phyloP scores from a whole-genome alignment of 2,797 vertebrate genomes.

The Sphenodon punctatus region DNA sequence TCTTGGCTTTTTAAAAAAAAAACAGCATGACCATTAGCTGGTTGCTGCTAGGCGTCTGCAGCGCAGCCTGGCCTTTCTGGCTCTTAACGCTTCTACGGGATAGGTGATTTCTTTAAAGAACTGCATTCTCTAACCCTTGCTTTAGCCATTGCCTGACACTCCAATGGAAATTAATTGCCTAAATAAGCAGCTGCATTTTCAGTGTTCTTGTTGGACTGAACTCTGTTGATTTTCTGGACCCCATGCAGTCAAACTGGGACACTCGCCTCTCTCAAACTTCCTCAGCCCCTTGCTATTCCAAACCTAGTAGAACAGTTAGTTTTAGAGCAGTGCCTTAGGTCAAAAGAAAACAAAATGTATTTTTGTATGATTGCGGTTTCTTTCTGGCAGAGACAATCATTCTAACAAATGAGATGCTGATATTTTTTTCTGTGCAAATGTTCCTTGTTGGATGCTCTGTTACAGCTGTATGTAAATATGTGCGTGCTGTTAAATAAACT shows the following conservation, averaged over 20 bases:
- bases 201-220: neutral
- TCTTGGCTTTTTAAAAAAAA: slow-evolving; percentile 42
- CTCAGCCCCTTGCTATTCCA: slow-evolving; percentile 26
- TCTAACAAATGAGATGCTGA: slow-evolving; percentile 75
- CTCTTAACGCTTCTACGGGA: neutral
- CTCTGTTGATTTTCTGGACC: too few species aligned
- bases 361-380: slow-evolving; percentile 80
- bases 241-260: too few species aligned
- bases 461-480: slow-evolving; percentile 84
- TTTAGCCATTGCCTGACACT: neutral
- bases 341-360: slow-evolving; percentile 71
- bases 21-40: slow-evolving; percentile 39
- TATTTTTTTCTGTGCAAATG: slow-evolving; percentile 69
- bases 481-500: slow-evolving; percentile 89
- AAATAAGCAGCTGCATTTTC: slow-evolving; percentile 5
- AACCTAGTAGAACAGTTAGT: slow-evolving; percentile 70
- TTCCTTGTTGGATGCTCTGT: slow-evolving; percentile 74
- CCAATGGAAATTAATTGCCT: neutral
- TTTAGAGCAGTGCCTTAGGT: slow-evolving; percentile 89
- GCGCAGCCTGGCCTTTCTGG: neutral
- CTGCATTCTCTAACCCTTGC: neutral
- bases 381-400: slow-evolving; percentile 90
- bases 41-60: slow-evolving; percentile 5
- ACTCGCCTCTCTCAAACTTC: neutral
- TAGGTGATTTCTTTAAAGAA: slow-evolving; percentile 7